phyloP scores from a whole-genome alignment of 2,888 invertebrate species.

The Mythimna pallens region DNA sequence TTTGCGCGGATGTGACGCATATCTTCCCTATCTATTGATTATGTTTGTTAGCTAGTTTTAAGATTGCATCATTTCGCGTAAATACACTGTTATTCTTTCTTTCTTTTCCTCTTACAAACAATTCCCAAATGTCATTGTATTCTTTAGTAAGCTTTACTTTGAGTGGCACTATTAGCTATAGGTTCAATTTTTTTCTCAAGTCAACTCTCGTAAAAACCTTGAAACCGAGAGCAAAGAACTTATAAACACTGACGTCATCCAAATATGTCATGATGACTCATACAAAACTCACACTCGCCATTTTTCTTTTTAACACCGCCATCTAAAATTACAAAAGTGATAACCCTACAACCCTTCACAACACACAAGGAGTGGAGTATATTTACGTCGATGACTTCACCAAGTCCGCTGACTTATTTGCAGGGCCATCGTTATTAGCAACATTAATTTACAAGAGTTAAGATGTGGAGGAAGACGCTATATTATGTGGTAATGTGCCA shows the following conservation, averaged over 20 bases:
- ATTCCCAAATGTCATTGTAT: not conserved
- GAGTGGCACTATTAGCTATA: not conserved
- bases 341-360: slow-evolving; percentile 59
- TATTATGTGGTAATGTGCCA: slow-evolving; percentile 37
- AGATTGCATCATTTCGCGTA: too few relatives aligned
- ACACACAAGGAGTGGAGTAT: slow-evolving; percentile 54
- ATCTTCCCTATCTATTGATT: too few relatives aligned
- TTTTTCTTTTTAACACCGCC: slow-evolving; percentile 46
- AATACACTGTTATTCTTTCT: too few relatives aligned
- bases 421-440: slow-evolving; percentile 71
- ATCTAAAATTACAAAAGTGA: slow-evolving; percentile 48
- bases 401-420: slow-evolving; percentile 75
- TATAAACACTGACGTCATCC: slow-evolving; percentile 23
- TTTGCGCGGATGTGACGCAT: too few relatives aligned
- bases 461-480: slow-evolving; percentile 17
- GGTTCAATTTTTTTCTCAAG: not conserved
- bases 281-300: slow-evolving; percentile 13
- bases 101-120: not conserved
- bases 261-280: slow-evolving; percentile 27
- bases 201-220: slow-evolving; percentile 1
- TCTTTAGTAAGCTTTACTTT: not conserved
- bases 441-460: slow-evolving; percentile 61
- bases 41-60: too few relatives aligned
- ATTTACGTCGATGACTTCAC: slow-evolving; percentile 83
- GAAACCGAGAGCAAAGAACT: slow-evolving; percentile 5